phyloP scores from a whole-genome alignment of 2,113 vertebrate species.

The Hippocampus barbouri region DNA sequence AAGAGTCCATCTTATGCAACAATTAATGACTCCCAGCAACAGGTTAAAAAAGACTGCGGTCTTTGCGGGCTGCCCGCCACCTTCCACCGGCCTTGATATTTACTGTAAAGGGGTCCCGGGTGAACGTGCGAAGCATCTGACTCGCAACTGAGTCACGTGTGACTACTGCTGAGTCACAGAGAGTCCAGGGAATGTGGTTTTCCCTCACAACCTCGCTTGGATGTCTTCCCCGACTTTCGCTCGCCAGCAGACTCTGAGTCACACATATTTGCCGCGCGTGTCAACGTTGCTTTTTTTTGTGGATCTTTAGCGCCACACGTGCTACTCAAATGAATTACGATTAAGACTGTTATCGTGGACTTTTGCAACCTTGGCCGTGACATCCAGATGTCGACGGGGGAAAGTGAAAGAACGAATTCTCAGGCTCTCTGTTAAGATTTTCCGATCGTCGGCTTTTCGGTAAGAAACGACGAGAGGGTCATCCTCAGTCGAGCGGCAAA shows the following conservation, averaged over 20 bases:
- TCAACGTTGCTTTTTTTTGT: conserved; percentile 21
- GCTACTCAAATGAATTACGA: conserved; percentile 1
- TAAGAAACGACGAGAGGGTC: conserved; percentile 24
- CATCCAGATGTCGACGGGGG: conserved; percentile 36
- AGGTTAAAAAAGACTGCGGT: conserved; percentile 27
- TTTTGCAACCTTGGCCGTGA: background rate
- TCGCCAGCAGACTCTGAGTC: conserved; percentile 14
- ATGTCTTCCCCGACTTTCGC: conserved; percentile 14
- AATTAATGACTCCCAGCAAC: conserved; percentile 13
- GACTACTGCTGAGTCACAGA: conserved; percentile 57
- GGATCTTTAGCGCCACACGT: conserved; percentile 6
- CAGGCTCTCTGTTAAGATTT: conserved; percentile 58
- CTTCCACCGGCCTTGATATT: conserved; percentile 35
- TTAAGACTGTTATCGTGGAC: conserved; percentile 8
- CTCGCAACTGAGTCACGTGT: conserved; percentile 57
- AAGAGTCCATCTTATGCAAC: conserved; percentile 32
- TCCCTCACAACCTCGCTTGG: conserved; percentile 11
- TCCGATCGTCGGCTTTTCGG: conserved; percentile 37
- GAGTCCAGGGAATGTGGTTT: conserved; percentile 22
- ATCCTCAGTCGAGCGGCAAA: conserved; percentile 19
- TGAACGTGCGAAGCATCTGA: conserved; percentile 58
- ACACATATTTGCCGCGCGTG: conserved; percentile 27
- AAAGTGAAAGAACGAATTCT: conserved; percentile 44
- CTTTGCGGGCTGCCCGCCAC: conserved; percentile 8
- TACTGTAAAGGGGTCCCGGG: conserved; percentile 51